Evolutionary conservation across 2,888 invertebrate species (phyloP), one percentile per base, ranked within the genome.

Genomic region (Dryomyza anilis): DNA sequence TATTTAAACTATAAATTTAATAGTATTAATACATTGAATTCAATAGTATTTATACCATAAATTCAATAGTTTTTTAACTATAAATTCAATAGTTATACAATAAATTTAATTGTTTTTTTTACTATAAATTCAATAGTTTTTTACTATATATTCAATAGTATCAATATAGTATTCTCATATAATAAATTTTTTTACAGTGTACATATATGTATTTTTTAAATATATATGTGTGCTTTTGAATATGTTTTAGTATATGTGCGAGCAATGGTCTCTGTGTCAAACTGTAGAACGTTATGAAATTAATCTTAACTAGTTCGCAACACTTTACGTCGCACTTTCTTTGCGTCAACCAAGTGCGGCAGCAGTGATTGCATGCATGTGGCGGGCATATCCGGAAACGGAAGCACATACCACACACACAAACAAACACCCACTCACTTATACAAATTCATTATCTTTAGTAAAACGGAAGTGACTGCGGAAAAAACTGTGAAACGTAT

Each of bases 281-380:
- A 16, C 19, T 50, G 25, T 61, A 39, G 39, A 61, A 45, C 25
- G 25, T 36, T 52, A 61, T 52, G 30, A 61, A 61, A 61, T 61
- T 60, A 60, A 60, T 60, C 46, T 59, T 30, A 48, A 46, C 59
- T 59, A 46, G 46, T 59, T 60, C 50, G 33, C 45, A 50, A 48
- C 48, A 60, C 27, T 48, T 25, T n/a, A 36, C 25, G 36, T n/a
- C n/a, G 27, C 36, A 48, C 36, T 50, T 16, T n/a, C 16, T 16
- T 25, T 29, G 29, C 46, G 46, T 29, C 29, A 53, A 33, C 19
- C 19, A 21, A 30, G n/a, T n/a, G n/a, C 19, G 21, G 6, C 25
- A 52, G 3, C 50, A 52, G 1, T 16, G 27, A 25, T 52, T n/a
- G 23, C 50, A 10, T 50, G n/a, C 25, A 2, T 52, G 50, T 25